Conservation (phyloP, 2,797 vertebrate species). For the Bovichtus variegatus region DNA sequence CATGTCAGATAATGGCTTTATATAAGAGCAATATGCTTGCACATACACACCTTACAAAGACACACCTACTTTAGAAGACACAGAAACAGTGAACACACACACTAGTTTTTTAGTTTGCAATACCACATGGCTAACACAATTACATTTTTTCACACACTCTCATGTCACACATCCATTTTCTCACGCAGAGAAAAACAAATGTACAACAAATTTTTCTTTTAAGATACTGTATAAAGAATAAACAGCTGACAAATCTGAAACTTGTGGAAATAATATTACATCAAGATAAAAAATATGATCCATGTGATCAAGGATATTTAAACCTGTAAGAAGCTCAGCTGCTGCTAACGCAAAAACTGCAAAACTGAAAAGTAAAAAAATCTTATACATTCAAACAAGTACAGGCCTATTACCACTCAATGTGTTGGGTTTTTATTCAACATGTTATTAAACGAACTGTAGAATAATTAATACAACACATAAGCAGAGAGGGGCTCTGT, state of each 20-base stretch:
- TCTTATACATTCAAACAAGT: no score
- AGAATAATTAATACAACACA: neutral
- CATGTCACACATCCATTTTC: no score
- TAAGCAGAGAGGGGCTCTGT: neutral
- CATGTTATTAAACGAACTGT: neutral
- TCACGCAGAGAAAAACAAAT: neutral
- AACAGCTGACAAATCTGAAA: neutral
- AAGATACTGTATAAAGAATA: no score
- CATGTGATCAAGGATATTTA: neutral
- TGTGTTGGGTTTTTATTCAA: neutral
- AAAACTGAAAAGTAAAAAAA: neutral
- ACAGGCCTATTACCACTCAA: no score
- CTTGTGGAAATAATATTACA: neutral
- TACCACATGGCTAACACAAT: no score
- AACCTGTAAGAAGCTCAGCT: neutral
- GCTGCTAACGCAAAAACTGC: neutral
- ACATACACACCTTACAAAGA: conserved; percentile 1
- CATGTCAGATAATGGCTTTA: conserved; percentile 54
- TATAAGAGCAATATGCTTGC: conserved; percentile 40
- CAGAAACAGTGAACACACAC: neutral
- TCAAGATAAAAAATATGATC: neutral
- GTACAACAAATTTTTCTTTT: no score
- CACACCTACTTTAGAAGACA: conserved; percentile 10
- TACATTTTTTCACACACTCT: no score
- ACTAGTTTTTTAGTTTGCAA: neutral